Percentiles rank a stretch among this genome's conserved stretches.
These are phyloP conservation scores for Protula sp. DNA, from an alignment of 2,888 invertebrate species.

Conservation along the genomic window DNA sequence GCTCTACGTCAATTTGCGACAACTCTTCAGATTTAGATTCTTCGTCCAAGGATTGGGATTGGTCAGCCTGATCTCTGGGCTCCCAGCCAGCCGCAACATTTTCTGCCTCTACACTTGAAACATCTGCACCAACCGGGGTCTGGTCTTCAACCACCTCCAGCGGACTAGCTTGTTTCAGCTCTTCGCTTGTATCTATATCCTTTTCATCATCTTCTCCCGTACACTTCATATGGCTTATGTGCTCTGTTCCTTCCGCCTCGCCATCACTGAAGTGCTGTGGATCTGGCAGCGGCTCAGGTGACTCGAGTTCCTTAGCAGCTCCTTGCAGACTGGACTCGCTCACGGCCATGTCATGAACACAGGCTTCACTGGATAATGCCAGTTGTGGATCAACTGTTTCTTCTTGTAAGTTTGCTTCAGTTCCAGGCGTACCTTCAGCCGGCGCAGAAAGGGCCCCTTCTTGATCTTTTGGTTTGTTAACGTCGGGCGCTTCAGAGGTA, in stretches of 20 bases:
- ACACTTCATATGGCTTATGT: neutral
- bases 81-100: too few relatives aligned
- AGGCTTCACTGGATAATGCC: neutral
- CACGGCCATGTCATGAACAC: neutral
- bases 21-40: neutral
- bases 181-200: conserved; percentile 14
- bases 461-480: neutral
- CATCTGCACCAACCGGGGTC: neutral
- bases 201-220: conserved; percentile 33
- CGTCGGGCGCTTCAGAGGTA: neutral
- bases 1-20: too few relatives aligned
- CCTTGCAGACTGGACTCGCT: too few relatives aligned
- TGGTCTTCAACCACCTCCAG: neutral
- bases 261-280: neutral
- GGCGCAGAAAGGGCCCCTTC: too few relatives aligned
- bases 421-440: too few relatives aligned
- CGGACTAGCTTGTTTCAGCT: neutral
- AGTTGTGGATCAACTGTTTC: neutral
- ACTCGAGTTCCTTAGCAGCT: too few relatives aligned
- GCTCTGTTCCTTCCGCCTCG: neutral
- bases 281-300: neutral
- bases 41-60: too few relatives aligned
- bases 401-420: too few relatives aligned
- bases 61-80: too few relatives aligned
- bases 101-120: neutral